Evolutionary conservation across 2,113 vertebrate genomes (phyloP), one percentile per base, ranked within the genome.

Genomic region (Zapornia atra): DNA sequence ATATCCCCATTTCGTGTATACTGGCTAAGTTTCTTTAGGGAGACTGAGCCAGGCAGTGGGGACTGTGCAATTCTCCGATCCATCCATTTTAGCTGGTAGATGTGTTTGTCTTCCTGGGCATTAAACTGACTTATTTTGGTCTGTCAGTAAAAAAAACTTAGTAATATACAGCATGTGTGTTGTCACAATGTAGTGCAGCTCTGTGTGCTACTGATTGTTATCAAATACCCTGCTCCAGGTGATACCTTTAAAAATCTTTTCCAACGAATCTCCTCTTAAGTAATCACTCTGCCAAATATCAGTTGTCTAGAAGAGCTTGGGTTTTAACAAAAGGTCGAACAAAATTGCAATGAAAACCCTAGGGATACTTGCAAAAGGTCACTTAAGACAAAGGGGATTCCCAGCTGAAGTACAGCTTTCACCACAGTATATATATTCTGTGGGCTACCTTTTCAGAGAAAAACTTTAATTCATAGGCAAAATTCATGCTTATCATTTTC

Each of bases 301-400:
- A 92, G 88, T 82, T 86, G 80, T 75, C 82, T 86, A 36, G 69
- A 86, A 93, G 69, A 95, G 88, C 80, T 70, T 82, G 69, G 82
- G 65, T 96, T 95, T 93, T 87, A 94, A 80, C 73, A 89, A 96
- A 96, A 96, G 95, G 92, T 93, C 95, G 93, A 84, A 92, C 69
- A 94, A 97, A 96, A 96, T 95, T 96, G 92, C 94, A 92, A 9
- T 50, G 65, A 79, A 91, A 95, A 44, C 96, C 77, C 90, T 21
- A 8, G 88, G 57, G 90, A 93, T 82, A 50, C 83, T 82, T 82
- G 28, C 36, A 72, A 97, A 97, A 97, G 95, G 94, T 96, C 92
- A 79, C 80, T 89, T 84, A 83, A 82, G 80, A 94, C 38, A 92
- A 73, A 95, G 63, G 9, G 8, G 65, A 65, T 92, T 93, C 95